Conservation (phyloP, 1,140 invertebrate species). For the Prorops nasuta region DNA sequence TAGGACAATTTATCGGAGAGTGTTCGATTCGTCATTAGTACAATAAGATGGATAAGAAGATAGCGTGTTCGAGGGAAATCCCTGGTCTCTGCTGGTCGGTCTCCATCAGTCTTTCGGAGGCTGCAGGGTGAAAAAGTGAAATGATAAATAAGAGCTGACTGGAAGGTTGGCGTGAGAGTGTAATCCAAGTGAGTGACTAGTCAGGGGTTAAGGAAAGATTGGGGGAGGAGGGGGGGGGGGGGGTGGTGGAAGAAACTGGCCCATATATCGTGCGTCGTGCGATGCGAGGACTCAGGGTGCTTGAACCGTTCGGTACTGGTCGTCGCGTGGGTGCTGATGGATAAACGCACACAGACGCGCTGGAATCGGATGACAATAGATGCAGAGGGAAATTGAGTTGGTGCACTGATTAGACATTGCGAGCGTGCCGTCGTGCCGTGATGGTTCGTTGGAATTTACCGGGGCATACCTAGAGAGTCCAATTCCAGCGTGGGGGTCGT, state of each 20-base stretch:
- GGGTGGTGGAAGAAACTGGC: neutral
- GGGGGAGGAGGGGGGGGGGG: neutral
- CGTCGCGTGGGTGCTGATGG: neutral
- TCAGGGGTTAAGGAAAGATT: too few species aligned
- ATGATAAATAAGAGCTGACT: too few species aligned
- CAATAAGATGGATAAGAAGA: too few species aligned
- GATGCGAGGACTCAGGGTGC: neutral
- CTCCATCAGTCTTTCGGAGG: too few species aligned
- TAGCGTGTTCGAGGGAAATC: too few species aligned
- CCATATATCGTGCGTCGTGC: neutral
- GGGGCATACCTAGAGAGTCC: slow-evolving; percentile 30
- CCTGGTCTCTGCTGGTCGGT: too few species aligned
- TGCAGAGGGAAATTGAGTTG: slow-evolving; percentile 46
- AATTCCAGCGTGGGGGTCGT: slow-evolving; percentile 23
- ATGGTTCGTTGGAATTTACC: slow-evolving; percentile 43
- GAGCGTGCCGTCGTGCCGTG: slow-evolving; percentile 43
- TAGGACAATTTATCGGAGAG: too few species aligned
- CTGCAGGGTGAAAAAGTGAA: too few species aligned
- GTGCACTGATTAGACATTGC: slow-evolving; percentile 55
- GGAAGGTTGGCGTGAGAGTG: too few species aligned
- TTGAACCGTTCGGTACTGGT: neutral
- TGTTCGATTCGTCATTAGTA: too few species aligned
- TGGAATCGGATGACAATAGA: slow-evolving; percentile 43
- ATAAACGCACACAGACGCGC: slow-evolving; percentile 17
- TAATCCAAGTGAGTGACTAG: too few species aligned